Base-by-base conservation (phyloP, 2,797 vertebrate genomes). In the Phrynocephalus vlangalii region DNA sequence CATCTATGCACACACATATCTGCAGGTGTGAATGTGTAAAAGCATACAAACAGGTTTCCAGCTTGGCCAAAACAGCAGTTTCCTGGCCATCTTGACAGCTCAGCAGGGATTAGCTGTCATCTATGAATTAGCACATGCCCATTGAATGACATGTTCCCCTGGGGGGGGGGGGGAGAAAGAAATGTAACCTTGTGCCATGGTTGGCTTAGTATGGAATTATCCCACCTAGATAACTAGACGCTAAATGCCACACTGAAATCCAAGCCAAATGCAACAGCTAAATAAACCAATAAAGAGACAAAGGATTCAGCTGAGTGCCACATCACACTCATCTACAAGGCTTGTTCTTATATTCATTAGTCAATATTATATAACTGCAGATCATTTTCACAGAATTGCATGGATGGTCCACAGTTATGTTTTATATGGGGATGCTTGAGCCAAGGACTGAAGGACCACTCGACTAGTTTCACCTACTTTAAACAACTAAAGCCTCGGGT, bases 351-450 rank as follows among this genome's bases (percentile, higher is more conserved):
- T 30, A 13, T 11, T 30, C 75, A 6, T 66, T 52, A 84, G 52
- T 79, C 82, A 79, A 20, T 63, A 38, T 66, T 79, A 63, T 79
- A 72, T 84, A 73, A 79, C 26, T 66, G 24, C 6, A 73, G 66
- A 71, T 5, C 13, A 15, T 26, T 26, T 22, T 11, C 13, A 56
- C 71, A n/a, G 24, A 87, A 28, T 22, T 70, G 50, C 22, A 67
- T 66, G 38, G n/a, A 9, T 66, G 38, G 50, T 1, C 24, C 38
- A 24, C 15, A 15, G 9, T n/a, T 75, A 48, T 76, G 48, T 66
- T 81, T 73, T 63, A 63, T 48, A 7, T n/a, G 22, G n/a, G 22
- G n/a, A 38, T 56, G 70, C 22, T 52, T 70, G 63, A 38, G 82
- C n/a, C 60, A 38, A 73, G n/a, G 48, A 3, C 50, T 22, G 67